Evolutionary conservation across 2,113 vertebrate genomes (phyloP).

Genomic region (Cygnus atratus): DNA sequence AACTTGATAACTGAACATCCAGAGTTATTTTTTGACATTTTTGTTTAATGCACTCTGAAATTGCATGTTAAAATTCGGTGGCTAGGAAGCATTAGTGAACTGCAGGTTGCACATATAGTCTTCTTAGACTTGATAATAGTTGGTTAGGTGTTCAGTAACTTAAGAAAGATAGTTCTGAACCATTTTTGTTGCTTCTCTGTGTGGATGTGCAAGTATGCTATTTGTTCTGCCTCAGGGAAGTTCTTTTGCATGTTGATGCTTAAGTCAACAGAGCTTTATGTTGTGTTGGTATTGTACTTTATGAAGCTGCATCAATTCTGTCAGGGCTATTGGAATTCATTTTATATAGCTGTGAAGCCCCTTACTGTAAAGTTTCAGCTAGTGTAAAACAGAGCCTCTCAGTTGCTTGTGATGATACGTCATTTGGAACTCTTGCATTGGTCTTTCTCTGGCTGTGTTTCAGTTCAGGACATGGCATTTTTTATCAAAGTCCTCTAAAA

Average conservation of each 20-base stretch:
- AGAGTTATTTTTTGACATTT: not conserved
- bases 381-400: not conserved
- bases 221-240: not conserved
- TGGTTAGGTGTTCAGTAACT: not conserved
- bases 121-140: not conserved
- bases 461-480: not conserved
- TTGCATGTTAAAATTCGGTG: not conserved
- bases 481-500: not conserved
- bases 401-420: accelerated
- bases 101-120: accelerated
- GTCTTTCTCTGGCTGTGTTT: not conserved
- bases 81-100: not conserved
- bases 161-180: not conserved
- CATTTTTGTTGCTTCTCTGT: not conserved
- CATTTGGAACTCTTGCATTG: not conserved
- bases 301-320: not conserved
- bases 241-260: not conserved
- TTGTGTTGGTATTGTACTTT: not conserved
- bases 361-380: not conserved
- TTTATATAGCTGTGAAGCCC: not conserved
- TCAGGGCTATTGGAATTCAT: not conserved
- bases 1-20: accelerated
- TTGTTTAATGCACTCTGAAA: not conserved
- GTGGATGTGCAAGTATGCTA: not conserved
- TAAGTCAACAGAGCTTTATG: not conserved